phyloP scores from a whole-genome alignment of 2,888 invertebrate species.

The Achlya flavicornis region DNA sequence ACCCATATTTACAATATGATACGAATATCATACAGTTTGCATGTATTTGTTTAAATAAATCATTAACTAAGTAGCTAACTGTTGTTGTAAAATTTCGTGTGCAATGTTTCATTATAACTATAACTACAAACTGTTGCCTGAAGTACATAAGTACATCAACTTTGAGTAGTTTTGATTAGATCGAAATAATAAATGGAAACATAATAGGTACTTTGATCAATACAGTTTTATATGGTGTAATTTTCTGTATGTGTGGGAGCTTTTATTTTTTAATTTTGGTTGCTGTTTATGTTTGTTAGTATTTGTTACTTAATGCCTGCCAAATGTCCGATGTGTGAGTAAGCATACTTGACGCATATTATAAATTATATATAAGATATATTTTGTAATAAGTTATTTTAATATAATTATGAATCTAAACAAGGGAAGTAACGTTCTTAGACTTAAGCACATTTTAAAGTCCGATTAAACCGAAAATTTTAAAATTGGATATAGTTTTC shows the following conservation, averaged over 20 bases:
- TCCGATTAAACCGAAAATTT: not conserved
- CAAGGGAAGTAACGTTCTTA: conserved; percentile 54
- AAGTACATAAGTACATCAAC: not conserved
- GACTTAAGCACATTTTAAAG: conserved; percentile 47
- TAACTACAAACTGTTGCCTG: not conserved
- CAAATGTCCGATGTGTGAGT: conserved; percentile 30
- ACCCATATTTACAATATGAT: not conserved
- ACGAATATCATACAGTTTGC: not conserved
- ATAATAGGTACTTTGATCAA: not conserved
- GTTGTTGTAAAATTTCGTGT: not conserved
- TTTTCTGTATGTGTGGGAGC: conserved; percentile 17
- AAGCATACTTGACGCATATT: conserved; percentile 9
- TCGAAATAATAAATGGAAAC: not conserved
- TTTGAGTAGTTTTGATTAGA: conserved; percentile 1
- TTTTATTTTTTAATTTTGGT: conserved; percentile 29
- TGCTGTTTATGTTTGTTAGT: conserved; percentile 37
- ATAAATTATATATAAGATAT: conserved; percentile 27
- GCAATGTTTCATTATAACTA: not conserved
- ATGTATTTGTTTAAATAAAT: conserved; percentile 10
- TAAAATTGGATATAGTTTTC: not conserved
- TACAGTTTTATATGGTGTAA: not conserved
- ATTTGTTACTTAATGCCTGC: conserved; percentile 45
- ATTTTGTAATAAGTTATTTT: conserved; percentile 54
- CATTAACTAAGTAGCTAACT: conserved; percentile 19
- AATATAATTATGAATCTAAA: conserved; percentile 56